phyloP scores from a whole-genome alignment of 2,113 vertebrate genomes.

The Ammodytes marinus region DNA sequence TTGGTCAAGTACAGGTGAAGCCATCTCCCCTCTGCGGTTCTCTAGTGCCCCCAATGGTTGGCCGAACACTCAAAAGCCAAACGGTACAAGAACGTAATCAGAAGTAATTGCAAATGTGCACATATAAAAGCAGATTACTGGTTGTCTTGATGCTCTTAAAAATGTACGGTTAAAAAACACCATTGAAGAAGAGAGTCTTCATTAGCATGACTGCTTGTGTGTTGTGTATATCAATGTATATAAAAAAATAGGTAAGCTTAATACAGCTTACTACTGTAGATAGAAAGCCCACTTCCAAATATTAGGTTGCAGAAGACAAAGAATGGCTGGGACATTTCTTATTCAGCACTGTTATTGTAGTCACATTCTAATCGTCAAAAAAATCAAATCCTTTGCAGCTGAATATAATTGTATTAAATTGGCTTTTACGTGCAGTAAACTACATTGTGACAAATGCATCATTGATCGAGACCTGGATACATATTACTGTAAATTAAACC shows the following conservation, averaged over 20 bases:
- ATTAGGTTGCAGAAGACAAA: background rate
- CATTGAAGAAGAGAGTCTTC: background rate
- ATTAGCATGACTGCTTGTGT: background rate
- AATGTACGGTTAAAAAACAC: background rate
- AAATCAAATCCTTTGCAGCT: background rate
- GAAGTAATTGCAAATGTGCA: constrained; percentile 12
- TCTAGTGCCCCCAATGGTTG: constrained; percentile 30
- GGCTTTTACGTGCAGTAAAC: background rate
- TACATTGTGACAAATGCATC: background rate
- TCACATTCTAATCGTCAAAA: background rate
- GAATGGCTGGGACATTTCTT: background rate
- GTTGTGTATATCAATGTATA: background rate
- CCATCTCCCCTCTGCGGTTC: constrained; percentile 34
- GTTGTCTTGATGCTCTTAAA: background rate
- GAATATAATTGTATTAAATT: background rate
- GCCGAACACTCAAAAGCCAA: constrained; percentile 10
- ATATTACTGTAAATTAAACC: background rate
- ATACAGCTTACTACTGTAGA: no score
- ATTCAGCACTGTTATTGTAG: background rate
- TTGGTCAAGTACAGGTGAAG: constrained; percentile 56
- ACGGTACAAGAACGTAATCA: constrained; percentile 22
- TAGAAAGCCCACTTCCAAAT: no score
- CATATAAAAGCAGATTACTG: constrained; percentile 23
- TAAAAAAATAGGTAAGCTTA: no score
- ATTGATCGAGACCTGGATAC: background rate